Evolutionary conservation across 2,113 vertebrate genomes (phyloP).

Genomic region (Choloepus hoffmanni): DNA sequence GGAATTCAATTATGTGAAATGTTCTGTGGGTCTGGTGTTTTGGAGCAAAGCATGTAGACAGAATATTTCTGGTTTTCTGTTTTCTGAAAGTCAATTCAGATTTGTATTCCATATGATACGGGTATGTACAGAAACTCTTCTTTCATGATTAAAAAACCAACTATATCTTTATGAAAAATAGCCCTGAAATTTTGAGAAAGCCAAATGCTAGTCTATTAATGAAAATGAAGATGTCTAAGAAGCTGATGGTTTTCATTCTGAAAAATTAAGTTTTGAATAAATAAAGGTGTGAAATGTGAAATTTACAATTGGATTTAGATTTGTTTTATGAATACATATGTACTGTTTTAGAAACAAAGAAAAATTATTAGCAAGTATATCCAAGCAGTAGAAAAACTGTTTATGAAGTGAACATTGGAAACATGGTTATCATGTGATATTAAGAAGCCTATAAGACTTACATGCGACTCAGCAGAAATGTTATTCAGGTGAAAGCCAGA

Average conservation of each 20-base stretch:
- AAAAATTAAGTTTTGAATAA: background rate
- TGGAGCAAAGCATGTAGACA: background rate
- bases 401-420: background rate
- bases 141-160: background rate
- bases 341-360: background rate
- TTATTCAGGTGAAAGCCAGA: background rate
- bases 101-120: background rate
- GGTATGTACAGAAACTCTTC: background rate
- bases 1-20: background rate
- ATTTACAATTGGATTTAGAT: background rate
- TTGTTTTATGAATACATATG: background rate
- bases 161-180: slow-evolving; percentile 12
- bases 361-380: background rate
- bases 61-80: background rate
- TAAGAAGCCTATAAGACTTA: background rate
- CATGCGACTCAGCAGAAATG: background rate
- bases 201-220: background rate
- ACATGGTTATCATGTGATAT: background rate
- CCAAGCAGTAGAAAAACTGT: background rate
- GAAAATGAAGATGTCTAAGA: background rate
- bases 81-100: slow-evolving; percentile 27
- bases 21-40: background rate
- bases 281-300: slow-evolving; percentile 13
- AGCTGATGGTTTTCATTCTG: background rate
- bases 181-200: background rate